These are phyloP conservation scores for Lepidocyrtoides sp. DNA, from an alignment of 2,888 invertebrate genomes.

Conservation along the genomic window DNA sequence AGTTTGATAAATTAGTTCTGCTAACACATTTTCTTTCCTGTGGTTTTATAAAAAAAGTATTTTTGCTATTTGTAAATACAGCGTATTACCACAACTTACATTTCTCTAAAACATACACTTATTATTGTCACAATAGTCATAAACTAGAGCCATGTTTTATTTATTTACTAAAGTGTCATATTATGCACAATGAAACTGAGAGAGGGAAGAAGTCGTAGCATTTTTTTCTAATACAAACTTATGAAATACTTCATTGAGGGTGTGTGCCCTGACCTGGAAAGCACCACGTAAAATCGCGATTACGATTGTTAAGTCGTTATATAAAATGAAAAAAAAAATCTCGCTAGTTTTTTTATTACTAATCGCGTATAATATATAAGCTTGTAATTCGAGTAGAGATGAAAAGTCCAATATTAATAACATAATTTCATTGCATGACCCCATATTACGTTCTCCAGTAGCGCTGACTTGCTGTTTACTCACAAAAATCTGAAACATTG, in stretches of 20 bases:
- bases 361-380: neutral
- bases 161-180: constrained; percentile 68
- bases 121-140: constrained; percentile 16
- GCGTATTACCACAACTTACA: too few species aligned
- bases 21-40: neutral
- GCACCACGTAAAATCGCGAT: neutral
- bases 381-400: neutral
- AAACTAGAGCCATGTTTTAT: constrained; percentile 9
- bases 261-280: neutral
- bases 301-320: neutral
- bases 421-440: constrained; percentile 12
- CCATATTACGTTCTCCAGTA: neutral
- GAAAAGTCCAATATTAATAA: neutral
- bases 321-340: neutral
- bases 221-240: constrained; percentile 15
- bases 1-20: neutral
- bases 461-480: neutral
- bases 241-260: neutral
- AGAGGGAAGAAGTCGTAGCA: constrained; percentile 60
- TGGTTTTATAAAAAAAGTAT: neutral
- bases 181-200: constrained; percentile 14
- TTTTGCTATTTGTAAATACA: too few species aligned
- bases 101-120: neutral
- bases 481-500: too few species aligned
- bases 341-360: neutral